phyloP scores from a whole-genome alignment of 2,797 vertebrate genomes.

The Malacoctenus gilli region DNA sequence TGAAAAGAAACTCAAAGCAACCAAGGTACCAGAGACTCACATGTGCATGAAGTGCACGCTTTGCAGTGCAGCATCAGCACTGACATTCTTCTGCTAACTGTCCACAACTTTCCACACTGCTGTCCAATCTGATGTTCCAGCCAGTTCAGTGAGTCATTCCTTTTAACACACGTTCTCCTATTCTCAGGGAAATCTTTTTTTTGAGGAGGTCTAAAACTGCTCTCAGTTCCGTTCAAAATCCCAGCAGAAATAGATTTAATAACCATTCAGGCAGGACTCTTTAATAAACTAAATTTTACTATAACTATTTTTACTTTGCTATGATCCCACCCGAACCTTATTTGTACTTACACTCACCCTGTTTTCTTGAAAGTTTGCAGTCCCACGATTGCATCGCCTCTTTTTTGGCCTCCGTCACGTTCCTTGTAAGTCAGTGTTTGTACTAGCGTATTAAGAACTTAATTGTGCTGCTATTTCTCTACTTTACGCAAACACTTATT shows the following conservation, averaged over 20 bases:
- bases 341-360: neutral
- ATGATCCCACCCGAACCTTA: constrained; percentile 9
- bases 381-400: no score
- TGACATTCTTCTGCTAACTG: no score
- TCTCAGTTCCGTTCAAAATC: constrained; percentile 21
- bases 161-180: constrained; percentile 28
- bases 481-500: no score
- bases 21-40: constrained; percentile 85
- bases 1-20: constrained; percentile 92
- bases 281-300: no score
- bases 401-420: no score
- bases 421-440: no score
- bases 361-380: no score
- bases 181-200: no score
- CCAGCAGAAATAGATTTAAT: constrained; percentile 49
- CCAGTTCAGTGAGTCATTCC: constrained; percentile 65
- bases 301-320: constrained; percentile 24
- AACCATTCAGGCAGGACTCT: constrained; percentile 14
- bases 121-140: constrained; percentile 61
- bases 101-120: no score
- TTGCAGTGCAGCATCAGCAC: constrained; percentile 32
- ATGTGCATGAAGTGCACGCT: constrained; percentile 32
- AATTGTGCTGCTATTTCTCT: no score
- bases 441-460: no score
- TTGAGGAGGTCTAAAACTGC: constrained; percentile 25